Evolutionary conservation across 1,140 invertebrate species (phyloP).

Genomic region (Coenobita brevimanus): DNA sequence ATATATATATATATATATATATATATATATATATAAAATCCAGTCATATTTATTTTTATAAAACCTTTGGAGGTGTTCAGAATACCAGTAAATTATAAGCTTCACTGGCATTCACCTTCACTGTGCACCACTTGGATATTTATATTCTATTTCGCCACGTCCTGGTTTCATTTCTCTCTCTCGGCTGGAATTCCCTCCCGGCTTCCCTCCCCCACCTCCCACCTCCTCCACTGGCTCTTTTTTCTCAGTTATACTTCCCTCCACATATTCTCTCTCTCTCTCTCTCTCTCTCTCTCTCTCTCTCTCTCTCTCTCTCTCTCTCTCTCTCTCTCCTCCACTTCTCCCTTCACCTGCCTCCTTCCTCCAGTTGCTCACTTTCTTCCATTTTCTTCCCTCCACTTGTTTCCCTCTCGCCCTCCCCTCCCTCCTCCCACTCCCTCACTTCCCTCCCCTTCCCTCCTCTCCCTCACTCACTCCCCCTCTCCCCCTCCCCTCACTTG

Average conservation of each 20-base stretch:
- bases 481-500: not conserved
- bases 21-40: too few relatives aligned
- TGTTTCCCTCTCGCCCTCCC: not conserved
- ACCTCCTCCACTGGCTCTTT: too few relatives aligned
- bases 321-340: constrained; percentile 7
- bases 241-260: too few relatives aligned
- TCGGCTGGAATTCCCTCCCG: not conserved
- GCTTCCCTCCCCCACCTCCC: not conserved
- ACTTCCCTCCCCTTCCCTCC: not conserved
- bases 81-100: too few relatives aligned
- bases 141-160: not conserved
- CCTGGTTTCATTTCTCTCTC: not conserved
- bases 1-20: too few relatives aligned
- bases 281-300: constrained; percentile 23
- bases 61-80: too few relatives aligned
- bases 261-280: too few relatives aligned
- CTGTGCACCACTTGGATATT: not conserved
- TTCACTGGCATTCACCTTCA: too few relatives aligned
- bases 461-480: not conserved
- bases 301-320: constrained; percentile 22
- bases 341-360: not conserved
- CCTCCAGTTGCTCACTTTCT: not conserved
- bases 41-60: too few relatives aligned
- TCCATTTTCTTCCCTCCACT: not conserved
- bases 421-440: not conserved